Conservation (phyloP, 2,113 vertebrate genomes). For the Notiomystis cincta region DNA sequence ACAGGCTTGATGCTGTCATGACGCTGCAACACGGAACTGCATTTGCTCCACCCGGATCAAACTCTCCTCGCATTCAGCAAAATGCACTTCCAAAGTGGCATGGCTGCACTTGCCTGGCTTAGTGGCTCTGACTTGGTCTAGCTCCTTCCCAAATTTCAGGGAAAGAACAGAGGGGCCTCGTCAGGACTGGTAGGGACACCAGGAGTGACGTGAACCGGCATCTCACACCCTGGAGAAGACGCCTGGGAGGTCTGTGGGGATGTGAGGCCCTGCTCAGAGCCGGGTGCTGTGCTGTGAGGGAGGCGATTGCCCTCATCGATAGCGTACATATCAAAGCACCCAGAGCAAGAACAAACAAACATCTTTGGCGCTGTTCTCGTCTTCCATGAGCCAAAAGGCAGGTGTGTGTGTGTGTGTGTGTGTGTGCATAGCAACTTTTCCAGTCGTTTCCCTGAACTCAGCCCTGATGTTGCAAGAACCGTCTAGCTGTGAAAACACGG, state of each 20-base stretch:
- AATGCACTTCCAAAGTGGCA: not conserved
- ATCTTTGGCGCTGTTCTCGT: not conserved
- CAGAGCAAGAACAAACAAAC: constrained; percentile 55
- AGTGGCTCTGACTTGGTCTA: not conserved
- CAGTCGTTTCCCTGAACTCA: constrained; percentile 35
- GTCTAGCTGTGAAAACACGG: constrained; percentile 52
- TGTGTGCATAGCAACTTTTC: not conserved
- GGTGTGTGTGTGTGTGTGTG: constrained; percentile 15
- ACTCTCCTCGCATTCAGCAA: not conserved
- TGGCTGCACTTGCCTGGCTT: not conserved
- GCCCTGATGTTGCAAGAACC: constrained; percentile 49
- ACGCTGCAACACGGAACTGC: not conserved
- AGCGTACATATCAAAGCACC: constrained; percentile 44
- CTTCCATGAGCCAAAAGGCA: constrained; percentile 43
- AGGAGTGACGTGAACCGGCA: not conserved
- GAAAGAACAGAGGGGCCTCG: not conserved
- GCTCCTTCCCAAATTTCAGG: not conserved
- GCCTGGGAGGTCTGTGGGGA: not conserved
- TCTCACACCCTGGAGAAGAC: fast-evolving
- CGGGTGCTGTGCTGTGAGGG: not conserved
- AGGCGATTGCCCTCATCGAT: not conserved
- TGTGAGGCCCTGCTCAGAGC: not conserved
- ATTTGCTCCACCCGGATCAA: not conserved
- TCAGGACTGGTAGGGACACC: not conserved
- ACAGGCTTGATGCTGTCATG: not conserved